These are phyloP conservation scores for Heterotis niloticus DNA, from an alignment of 2,113 vertebrate species.

Conservation along the genomic window DNA sequence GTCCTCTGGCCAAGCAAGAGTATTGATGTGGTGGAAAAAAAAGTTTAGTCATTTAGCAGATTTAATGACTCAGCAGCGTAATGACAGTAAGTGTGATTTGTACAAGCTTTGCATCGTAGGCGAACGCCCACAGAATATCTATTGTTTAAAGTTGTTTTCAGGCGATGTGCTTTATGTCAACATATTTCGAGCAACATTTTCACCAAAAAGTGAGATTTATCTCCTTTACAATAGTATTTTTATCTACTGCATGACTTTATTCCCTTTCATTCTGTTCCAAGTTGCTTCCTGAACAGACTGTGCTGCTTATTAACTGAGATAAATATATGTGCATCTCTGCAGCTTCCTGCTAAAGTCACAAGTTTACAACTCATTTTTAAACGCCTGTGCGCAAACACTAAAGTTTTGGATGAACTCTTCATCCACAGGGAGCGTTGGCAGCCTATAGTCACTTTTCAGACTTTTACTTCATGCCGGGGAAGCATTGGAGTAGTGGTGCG, in stretches of 20 bases:
- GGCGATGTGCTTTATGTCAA: background rate
- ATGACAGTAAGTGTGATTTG: background rate
- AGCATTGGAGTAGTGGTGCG: too few relatives aligned
- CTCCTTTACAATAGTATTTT: slow-evolving; percentile 6
- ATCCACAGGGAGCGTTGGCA: too few relatives aligned
- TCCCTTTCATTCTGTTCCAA: background rate
- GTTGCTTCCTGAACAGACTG: slow-evolving; percentile 17
- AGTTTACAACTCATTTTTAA: background rate
- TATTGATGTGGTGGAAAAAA: background rate
- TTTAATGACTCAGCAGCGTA: slow-evolving; percentile 6
- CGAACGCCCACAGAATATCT: background rate
- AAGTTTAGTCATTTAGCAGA: too few relatives aligned
- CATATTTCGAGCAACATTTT: slow-evolving; percentile 11
- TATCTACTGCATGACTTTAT: slow-evolving; percentile 15
- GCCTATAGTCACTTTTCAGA: too few relatives aligned
- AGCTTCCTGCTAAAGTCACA: background rate
- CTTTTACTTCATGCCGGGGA: too few relatives aligned
- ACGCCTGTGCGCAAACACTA: background rate
- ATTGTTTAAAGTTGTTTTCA: slow-evolving; percentile 12
- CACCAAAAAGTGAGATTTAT: slow-evolving; percentile 6
- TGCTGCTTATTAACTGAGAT: slow-evolving; percentile 16
- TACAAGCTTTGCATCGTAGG: background rate
- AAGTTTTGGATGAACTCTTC: too few relatives aligned
- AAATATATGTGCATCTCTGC: slow-evolving; percentile 9
- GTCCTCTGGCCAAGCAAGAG: background rate